Percentiles rank a stretch among this genome's conserved stretches.
Evolutionary conservation across 2,888 invertebrate species (phyloP).

Genomic region (Hyposoter dolosus): DNA sequence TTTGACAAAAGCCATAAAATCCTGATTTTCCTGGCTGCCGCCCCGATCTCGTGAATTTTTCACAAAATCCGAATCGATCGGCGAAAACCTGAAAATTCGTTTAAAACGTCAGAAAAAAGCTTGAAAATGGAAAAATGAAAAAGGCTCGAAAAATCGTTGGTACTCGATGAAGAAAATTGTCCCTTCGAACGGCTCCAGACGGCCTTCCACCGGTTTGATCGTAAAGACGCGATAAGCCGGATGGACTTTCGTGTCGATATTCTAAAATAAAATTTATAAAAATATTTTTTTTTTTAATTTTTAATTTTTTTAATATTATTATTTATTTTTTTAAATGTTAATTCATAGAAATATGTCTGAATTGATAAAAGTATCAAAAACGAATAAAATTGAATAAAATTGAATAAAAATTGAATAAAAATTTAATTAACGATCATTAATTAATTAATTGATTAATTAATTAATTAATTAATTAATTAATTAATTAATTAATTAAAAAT

Average conservation of each 20-base stretch:
- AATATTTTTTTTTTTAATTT: constrained; percentile 1
- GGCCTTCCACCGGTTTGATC: constrained; percentile 78
- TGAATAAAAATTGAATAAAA: no score
- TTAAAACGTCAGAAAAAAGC: not conserved
- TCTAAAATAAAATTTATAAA: constrained; percentile 65
- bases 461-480: no score
- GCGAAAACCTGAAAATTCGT: constrained; percentile 71
- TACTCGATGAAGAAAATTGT: constrained; percentile 78
- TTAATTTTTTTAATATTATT: no score
- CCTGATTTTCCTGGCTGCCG: constrained; percentile 44
- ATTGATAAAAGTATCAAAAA: no score
- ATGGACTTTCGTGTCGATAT: constrained; percentile 70
- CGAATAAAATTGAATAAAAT: no score
- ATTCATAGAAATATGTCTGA: no score
- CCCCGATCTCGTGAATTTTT: constrained; percentile 13
- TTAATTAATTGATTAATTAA: no score
- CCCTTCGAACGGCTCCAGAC: constrained; percentile 79
- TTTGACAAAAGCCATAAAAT: constrained; percentile 75
- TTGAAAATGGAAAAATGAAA: not conserved
- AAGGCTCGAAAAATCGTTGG: constrained; percentile 35
- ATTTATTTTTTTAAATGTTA: no score
- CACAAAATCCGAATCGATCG: constrained; percentile 56
- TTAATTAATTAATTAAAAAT: no score
- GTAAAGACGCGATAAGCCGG: constrained; percentile 75
- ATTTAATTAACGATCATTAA: no score